Conservation (phyloP, 2,888 invertebrate genomes). For the Sipha maydis region DNA sequence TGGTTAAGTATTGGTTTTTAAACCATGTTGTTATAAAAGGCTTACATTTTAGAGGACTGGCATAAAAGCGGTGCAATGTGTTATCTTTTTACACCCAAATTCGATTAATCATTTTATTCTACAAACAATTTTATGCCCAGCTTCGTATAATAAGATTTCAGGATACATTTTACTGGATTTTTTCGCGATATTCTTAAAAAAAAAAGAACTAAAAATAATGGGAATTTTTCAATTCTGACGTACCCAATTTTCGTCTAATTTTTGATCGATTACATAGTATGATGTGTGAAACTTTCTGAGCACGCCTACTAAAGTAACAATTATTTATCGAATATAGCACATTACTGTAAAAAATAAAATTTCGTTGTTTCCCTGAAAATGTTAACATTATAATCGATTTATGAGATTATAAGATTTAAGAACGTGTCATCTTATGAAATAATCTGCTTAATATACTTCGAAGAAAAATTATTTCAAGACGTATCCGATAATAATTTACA, state of each 20-base stretch:
- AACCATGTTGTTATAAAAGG: too few species aligned
- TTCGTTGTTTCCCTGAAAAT: neutral
- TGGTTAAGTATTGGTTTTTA: too few species aligned
- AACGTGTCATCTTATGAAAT: neutral
- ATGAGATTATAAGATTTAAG: neutral
- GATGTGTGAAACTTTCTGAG: neutral
- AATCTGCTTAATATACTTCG: neutral
- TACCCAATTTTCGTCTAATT: neutral
- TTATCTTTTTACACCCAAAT: neutral
- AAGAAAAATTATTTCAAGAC: neutral
- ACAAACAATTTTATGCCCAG: neutral
- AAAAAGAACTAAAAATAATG: neutral
- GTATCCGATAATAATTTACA: neutral
- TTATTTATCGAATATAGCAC: neutral
- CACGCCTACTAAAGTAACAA: neutral
- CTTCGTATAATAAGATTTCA: neutral
- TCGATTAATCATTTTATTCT: neutral
- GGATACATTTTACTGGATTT: neutral
- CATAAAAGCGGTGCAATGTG: neutral
- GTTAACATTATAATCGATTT: neutral
- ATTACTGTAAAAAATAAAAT: neutral
- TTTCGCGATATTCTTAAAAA: neutral
- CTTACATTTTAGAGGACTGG: too few species aligned
- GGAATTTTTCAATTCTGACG: neutral
- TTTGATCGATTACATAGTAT: neutral